Evolutionary conservation across 2,113 vertebrate genomes (phyloP).

Genomic region (Aphelocoma coerulescens): DNA sequence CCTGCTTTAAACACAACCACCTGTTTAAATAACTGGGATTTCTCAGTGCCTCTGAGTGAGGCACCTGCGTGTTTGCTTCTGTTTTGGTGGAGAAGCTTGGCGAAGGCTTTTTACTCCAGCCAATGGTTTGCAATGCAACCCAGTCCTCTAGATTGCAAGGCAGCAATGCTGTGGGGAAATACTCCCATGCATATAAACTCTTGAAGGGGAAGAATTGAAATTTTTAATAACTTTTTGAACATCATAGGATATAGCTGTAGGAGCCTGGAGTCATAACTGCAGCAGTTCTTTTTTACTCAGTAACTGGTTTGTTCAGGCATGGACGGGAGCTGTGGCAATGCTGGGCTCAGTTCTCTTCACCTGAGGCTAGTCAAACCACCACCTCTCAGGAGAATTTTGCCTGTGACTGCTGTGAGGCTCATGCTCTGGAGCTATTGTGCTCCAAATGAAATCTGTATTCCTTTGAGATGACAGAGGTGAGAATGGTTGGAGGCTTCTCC

Average conservation of each 20-base stretch:
- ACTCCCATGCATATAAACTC: not conserved
- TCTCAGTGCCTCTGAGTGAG: not conserved
- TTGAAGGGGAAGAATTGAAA: not conserved
- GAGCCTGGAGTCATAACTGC: not conserved
- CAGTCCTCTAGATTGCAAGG: not conserved
- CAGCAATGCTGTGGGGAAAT: not conserved
- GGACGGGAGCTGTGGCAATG: not conserved
- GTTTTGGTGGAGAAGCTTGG: not conserved
- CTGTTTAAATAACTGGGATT: not conserved
- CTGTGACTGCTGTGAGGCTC: not conserved
- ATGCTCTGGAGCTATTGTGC: not conserved
- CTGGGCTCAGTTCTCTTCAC: not conserved
- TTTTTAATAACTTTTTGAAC: not conserved
- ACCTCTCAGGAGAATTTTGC: not conserved
- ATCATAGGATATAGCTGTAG: not conserved
- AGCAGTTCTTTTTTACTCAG: not conserved
- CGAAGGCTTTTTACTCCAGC: not conserved
- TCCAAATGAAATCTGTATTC: not conserved
- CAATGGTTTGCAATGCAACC: not conserved
- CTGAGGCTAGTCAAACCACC: not conserved
- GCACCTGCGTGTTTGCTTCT: not conserved
- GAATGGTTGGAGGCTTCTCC: not conserved
- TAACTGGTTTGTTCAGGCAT: not conserved
- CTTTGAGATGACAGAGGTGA: not conserved
- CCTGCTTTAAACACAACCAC: not conserved